Evolutionary conservation across 2,113 vertebrate genomes (phyloP).

Genomic region (Oceanodroma tethys): DNA sequence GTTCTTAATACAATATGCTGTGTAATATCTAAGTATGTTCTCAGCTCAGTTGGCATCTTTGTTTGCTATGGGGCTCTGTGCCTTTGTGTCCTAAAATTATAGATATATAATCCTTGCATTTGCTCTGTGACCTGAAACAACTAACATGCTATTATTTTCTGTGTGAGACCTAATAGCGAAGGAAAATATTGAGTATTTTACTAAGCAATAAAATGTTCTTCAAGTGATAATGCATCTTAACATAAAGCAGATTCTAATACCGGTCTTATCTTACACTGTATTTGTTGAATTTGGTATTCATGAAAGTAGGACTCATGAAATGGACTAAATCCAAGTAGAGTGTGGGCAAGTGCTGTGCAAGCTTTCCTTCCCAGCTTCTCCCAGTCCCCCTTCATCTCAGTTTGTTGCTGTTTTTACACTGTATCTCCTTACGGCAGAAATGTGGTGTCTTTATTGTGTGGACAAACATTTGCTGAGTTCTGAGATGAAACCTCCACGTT

Average conservation of each 20-base stretch:
- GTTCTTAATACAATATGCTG: conserved; percentile 31
- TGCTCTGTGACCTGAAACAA: conserved; percentile 34
- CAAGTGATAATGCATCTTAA: background rate
- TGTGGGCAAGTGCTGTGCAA: background rate
- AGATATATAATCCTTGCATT: conserved; percentile 57
- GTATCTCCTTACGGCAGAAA: background rate
- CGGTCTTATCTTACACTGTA: background rate
- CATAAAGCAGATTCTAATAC: conserved; percentile 1
- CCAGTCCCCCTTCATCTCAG: background rate
- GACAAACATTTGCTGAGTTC: background rate
- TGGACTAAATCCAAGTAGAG: background rate
- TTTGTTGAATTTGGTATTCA: background rate
- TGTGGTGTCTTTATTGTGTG: background rate
- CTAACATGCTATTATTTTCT: conserved; percentile 10
- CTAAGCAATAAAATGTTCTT: conserved; percentile 25
- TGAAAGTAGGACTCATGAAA: background rate
- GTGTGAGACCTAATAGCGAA: background rate
- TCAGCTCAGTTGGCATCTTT: conserved; percentile 40
- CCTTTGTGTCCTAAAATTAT: conserved; percentile 65
- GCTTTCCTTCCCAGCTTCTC: background rate
- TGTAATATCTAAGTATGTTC: conserved; percentile 23
- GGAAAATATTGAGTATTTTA: conserved; percentile 1
- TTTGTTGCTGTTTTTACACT: conserved; percentile 3
- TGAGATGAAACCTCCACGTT: background rate
- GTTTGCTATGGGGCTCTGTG: conserved; percentile 13